These are phyloP conservation scores for Mystacides longicornis DNA, from an alignment of 2,888 invertebrate species.

Conservation along the genomic window DNA sequence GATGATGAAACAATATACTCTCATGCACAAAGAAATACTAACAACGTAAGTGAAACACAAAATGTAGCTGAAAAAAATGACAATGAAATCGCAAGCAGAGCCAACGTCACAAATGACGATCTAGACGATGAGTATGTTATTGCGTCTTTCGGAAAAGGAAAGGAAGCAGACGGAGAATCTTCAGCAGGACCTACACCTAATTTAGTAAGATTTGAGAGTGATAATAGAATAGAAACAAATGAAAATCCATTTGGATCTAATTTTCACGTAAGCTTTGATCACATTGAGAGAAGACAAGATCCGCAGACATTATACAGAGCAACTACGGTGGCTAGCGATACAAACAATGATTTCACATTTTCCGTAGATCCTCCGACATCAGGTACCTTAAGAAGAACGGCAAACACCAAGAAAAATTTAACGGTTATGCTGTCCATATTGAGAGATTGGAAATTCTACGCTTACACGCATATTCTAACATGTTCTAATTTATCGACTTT, in stretches of 20 bases:
- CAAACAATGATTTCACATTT: constrained; percentile 36
- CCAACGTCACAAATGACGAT: constrained; percentile 6
- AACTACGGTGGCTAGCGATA: constrained; percentile 45
- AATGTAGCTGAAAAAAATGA: constrained; percentile 10
- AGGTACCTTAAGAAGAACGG: constrained; percentile 42
- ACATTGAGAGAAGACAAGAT: constrained; percentile 37
- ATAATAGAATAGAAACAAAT: not conserved
- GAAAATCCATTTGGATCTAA: constrained; percentile 37
- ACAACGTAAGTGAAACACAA: constrained; percentile 3
- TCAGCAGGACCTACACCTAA: constrained; percentile 15
- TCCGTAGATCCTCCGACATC: constrained; percentile 31
- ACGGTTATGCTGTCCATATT: constrained; percentile 42
- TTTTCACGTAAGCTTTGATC: constrained; percentile 37
- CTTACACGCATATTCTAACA: constrained; percentile 47
- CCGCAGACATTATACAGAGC: constrained; percentile 51
- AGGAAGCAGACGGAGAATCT: constrained; percentile 17
- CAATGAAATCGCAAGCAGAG: not conserved
- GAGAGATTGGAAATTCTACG: constrained; percentile 46
- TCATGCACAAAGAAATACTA: constrained; percentile 4
- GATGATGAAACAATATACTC: constrained; percentile 54
- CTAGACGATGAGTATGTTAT: constrained; percentile 24
- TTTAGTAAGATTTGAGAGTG: constrained; percentile 16
- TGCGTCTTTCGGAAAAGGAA: constrained; percentile 20
- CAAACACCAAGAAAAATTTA: constrained; percentile 41
- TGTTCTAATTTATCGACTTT: constrained; percentile 49